phyloP scores from a whole-genome alignment of 2,113 vertebrate genomes.

The Ovibos moschatus region DNA sequence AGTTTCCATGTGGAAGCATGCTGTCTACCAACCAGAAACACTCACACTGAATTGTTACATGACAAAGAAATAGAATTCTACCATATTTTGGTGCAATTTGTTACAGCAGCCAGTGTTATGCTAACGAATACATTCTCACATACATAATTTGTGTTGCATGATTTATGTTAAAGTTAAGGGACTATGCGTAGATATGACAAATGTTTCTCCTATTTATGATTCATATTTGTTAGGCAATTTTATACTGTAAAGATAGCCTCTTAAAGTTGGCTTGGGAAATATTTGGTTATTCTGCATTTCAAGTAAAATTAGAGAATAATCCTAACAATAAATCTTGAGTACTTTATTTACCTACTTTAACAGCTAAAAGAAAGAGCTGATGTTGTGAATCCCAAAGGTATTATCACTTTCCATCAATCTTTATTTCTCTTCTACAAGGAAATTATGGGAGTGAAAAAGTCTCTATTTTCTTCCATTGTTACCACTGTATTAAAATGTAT shows the following conservation, averaged over 20 bases:
- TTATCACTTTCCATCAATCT: constrained; percentile 41
- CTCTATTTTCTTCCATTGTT: background rate
- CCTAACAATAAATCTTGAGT: constrained; percentile 10
- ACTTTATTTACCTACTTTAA: constrained; percentile 27
- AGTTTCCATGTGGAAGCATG: background rate
- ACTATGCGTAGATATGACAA: background rate
- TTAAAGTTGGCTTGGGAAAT: background rate
- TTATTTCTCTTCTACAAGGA: constrained; percentile 29
- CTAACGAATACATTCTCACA: background rate
- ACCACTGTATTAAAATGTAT: background rate
- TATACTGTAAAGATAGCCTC: background rate
- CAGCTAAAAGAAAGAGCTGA: background rate
- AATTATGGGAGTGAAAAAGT: background rate
- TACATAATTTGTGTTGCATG: background rate
- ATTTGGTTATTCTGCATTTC: constrained; percentile 39
- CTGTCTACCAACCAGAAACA: background rate
- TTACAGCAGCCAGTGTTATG: background rate
- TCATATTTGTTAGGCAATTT: constrained; percentile 16
- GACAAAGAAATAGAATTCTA: background rate
- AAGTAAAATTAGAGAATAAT: constrained; percentile 26
- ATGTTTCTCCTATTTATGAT: background rate
- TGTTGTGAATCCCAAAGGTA: constrained; percentile 5
- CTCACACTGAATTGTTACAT: background rate
- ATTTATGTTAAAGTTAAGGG: background rate
- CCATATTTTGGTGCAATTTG: background rate